A percentile compares a stretch with the other conserved stretches of the same genome.
Evolutionary conservation across 2,888 invertebrate genomes (phyloP).

Genomic region (Drosophila robusta): DNA sequence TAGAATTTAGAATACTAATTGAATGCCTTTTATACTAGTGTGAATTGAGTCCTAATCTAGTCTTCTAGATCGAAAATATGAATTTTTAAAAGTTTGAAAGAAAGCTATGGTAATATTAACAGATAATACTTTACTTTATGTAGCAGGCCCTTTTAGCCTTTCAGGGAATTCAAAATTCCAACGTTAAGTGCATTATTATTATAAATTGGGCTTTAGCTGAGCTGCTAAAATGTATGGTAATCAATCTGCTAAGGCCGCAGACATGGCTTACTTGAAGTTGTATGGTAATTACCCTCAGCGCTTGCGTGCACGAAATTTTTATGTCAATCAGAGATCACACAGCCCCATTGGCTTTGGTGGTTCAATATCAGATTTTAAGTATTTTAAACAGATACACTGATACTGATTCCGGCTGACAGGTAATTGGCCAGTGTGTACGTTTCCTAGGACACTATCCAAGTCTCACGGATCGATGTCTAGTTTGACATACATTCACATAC

Average conservation of each 20-base stretch:
- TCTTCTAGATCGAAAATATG: no score
- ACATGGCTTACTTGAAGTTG: conserved; percentile 50
- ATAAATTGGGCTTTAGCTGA: conserved; percentile 65
- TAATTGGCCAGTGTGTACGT: conserved; percentile 53
- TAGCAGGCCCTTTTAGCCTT: neutral
- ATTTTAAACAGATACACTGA: conserved; percentile 45
- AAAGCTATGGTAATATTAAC: neutral
- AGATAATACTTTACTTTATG: neutral
- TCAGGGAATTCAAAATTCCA: conserved; percentile 8
- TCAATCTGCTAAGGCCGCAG: conserved; percentile 71
- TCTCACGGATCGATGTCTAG: conserved; percentile 12
- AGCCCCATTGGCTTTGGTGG: conserved; percentile 45
- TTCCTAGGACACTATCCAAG: conserved; percentile 13
- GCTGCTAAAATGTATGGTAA: conserved; percentile 69
- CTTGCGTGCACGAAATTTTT: conserved; percentile 76
- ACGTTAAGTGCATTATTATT: conserved; percentile 61
- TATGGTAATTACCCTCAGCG: conserved; percentile 65
- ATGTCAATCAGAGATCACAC: conserved; percentile 75
- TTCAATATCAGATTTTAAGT: conserved; percentile 62
- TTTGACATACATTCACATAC: conserved; percentile 13
- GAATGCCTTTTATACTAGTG: no score
- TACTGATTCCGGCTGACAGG: conserved; percentile 60
- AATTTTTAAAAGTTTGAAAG: no score
- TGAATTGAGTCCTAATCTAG: no score
- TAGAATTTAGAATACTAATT: no score